phyloP scores from a whole-genome alignment of 2,888 invertebrate genomes.

The Adineta ricciae region DNA sequence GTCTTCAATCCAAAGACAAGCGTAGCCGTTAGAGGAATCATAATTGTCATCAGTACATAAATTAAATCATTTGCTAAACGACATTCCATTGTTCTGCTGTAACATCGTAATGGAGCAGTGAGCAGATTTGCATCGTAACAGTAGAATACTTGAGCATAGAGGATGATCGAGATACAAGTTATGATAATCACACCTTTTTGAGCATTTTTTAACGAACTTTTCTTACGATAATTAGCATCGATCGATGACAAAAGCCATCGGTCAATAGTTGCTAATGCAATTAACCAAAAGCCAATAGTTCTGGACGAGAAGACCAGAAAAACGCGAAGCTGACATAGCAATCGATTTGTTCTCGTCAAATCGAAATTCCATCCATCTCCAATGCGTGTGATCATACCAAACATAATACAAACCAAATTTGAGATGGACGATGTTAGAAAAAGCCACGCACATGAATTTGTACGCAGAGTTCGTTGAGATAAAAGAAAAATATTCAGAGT shows the following conservation, averaged over 20 bases:
- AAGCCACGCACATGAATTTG: background rate
- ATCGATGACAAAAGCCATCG: background rate
- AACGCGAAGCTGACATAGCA: background rate
- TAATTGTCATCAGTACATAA: background rate
- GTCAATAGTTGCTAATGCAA: background rate
- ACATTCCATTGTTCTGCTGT: background rate
- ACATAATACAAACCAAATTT: background rate
- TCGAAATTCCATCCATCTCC: background rate
- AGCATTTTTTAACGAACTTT: background rate
- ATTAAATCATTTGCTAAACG: background rate
- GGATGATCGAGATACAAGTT: background rate
- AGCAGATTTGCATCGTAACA: background rate
- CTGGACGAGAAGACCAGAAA: background rate
- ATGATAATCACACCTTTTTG: background rate
- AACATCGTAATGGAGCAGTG: background rate
- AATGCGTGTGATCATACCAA: background rate
- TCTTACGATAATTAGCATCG: background rate
- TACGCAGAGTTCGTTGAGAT: background rate
- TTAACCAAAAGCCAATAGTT: background rate
- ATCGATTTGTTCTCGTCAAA: background rate
- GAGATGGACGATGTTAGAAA: background rate
- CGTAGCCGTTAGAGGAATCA: background rate
- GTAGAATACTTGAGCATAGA: background rate
- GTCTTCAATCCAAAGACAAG: background rate
- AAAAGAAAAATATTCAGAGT: background rate